These are phyloP conservation scores for Bubo blakistoni DNA, from an alignment of 2,113 vertebrate species.

Conservation along the genomic window DNA sequence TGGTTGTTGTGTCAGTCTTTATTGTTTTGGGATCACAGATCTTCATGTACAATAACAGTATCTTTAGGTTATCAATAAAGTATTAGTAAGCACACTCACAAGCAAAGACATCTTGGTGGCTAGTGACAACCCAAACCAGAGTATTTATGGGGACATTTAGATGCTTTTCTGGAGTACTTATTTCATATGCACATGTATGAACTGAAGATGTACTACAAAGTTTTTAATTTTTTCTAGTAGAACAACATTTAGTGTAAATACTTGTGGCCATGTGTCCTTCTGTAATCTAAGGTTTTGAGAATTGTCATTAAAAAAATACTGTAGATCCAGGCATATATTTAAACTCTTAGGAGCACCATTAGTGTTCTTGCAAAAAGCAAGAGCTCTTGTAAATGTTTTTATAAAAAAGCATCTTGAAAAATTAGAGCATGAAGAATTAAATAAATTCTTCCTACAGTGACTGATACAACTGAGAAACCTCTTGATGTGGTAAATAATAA, in stretches of 20 bases:
- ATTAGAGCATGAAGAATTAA: background rate
- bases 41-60: background rate
- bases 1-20: background rate
- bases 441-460: background rate
- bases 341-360: background rate
- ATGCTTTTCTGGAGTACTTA: background rate
- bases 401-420: background rate
- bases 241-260: background rate
- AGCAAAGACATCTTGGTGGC: background rate
- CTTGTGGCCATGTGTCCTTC: background rate
- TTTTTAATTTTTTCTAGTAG: background rate
- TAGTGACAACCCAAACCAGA: background rate
- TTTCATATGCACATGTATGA: background rate
- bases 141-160: background rate
- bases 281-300: background rate
- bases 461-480: background rate
- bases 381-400: background rate
- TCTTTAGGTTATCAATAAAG: background rate
- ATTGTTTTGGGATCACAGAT: background rate
- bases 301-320: background rate
- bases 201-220: background rate
- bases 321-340: background rate
- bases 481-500: background rate
- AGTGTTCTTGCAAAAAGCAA: background rate
- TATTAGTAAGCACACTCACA: background rate